A percentile compares a stretch with the other conserved stretches of the same genome.
Evolutionary conservation across 1,140 invertebrate species (phyloP).

Genomic region (Cyrtorhinus lividipennis): DNA sequence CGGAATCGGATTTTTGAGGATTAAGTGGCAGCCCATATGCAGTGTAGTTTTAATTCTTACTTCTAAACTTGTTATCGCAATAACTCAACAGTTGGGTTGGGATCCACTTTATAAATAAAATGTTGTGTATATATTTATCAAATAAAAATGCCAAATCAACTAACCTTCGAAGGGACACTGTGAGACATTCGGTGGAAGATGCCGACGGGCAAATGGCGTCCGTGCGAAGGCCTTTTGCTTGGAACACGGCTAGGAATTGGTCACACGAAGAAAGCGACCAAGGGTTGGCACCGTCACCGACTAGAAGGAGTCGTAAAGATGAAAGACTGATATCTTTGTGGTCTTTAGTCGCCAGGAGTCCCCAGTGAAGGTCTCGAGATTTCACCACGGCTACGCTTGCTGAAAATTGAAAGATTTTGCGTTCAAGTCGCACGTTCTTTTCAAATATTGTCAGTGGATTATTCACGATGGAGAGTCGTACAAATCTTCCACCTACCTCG

Average conservation of each 20-base stretch:
- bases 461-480: too few species aligned
- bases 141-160: slow-evolving; percentile 11
- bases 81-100: too few species aligned
- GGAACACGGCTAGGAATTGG: slow-evolving; percentile 94
- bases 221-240: slow-evolving; percentile 76
- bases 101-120: background rate
- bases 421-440: background rate
- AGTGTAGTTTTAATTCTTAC: too few species aligned
- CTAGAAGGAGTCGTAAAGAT: slow-evolving; percentile 78
- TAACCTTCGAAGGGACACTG: slow-evolving; percentile 74
- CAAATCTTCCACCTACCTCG: slow-evolving; percentile 38
- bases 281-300: slow-evolving; percentile 96
- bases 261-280: slow-evolving; percentile 99
- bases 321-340: slow-evolving; percentile 91
- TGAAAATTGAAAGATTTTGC: slow-evolving; percentile 27
- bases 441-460: background rate
- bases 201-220: slow-evolving; percentile 98
- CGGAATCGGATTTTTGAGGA: too few species aligned
- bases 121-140: background rate
- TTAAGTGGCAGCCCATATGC: too few species aligned
- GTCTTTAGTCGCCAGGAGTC: slow-evolving; percentile 88
- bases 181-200: slow-evolving; percentile 87
- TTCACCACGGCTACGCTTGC: slow-evolving; percentile 98
- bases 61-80: slow-evolving; percentile 3
- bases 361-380: slow-evolving; percentile 97